A percentile compares a stretch with the other conserved stretches of the same genome.
Conservation (phyloP, 1,140 invertebrate species). For the Drosophila paulistorum region DNA sequence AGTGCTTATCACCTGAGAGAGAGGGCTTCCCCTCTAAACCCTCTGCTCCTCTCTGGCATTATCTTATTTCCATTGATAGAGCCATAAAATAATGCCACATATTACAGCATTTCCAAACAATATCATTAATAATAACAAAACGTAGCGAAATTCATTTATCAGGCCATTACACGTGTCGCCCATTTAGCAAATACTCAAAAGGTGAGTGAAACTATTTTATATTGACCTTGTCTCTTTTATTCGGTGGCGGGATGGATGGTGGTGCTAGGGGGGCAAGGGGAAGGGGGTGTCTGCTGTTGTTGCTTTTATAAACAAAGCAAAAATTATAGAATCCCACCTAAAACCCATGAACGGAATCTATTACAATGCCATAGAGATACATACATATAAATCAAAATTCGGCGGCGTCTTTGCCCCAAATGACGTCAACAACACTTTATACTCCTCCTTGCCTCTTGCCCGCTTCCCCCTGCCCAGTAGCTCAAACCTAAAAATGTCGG, state of each 20-base stretch:
- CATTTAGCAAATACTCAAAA: constrained; percentile 43
- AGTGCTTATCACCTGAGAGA: too few species aligned
- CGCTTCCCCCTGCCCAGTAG: background rate
- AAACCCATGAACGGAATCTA: constrained; percentile 23
- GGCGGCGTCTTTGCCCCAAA: background rate
- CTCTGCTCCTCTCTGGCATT: background rate
- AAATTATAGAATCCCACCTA: constrained; percentile 30
- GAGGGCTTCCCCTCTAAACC: too few species aligned
- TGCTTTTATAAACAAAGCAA: constrained; percentile 1
- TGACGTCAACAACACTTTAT: constrained; percentile 36
- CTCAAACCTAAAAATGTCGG: background rate
- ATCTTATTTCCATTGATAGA: background rate
- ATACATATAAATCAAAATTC: constrained; percentile 16
- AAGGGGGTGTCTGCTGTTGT: background rate
- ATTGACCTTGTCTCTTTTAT: constrained; percentile 47
- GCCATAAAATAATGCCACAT: constrained; percentile 13
- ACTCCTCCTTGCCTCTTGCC: background rate
- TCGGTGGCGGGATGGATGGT: too few species aligned
- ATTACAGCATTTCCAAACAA: constrained; percentile 27
- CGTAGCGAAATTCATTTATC: constrained; percentile 31
- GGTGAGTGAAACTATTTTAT: constrained; percentile 1
- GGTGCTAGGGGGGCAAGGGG: too few species aligned
- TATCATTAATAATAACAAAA: background rate
- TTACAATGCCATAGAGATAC: constrained; percentile 37
- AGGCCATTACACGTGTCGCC: constrained; percentile 52